Conservation (phyloP, 1,140 invertebrate genomes). For the Eumaeus atala region DNA sequence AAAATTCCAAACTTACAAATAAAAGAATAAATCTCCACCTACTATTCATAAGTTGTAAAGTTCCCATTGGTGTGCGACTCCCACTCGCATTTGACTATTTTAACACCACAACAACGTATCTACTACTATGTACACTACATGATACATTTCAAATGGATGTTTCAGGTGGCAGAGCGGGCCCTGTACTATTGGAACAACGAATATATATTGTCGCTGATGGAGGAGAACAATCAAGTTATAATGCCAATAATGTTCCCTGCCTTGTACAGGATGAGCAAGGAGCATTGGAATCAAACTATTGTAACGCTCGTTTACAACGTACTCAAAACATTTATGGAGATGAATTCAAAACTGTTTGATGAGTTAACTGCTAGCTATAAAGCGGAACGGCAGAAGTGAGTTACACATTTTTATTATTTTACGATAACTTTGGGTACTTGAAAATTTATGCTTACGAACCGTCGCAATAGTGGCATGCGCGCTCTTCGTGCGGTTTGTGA, state of each 20-base stretch:
- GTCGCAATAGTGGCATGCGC: too few species aligned
- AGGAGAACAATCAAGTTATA: conserved; percentile 93
- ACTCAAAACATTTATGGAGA: conserved; percentile 99
- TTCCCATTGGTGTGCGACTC: too few species aligned
- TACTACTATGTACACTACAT: too few species aligned
- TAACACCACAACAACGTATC: too few species aligned
- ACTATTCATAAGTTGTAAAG: too few species aligned
- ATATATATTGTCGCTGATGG: conserved; percentile 95
- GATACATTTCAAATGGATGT: conserved; percentile 2
- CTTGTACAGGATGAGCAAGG: conserved; percentile 97
- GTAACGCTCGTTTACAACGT: conserved; percentile 99
- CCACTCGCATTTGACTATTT: too few species aligned
- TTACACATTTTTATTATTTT: conserved; percentile 15
- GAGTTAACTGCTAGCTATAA: conserved; percentile 98
- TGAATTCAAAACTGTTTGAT: conserved; percentile 99
- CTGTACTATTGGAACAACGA: conserved; percentile 98
- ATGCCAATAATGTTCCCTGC: conserved; percentile 98
- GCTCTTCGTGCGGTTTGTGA: too few species aligned
- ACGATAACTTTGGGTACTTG: background rate
- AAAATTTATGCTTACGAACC: too few species aligned
- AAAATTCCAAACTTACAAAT: too few species aligned
- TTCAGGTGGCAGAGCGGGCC: conserved; percentile 96
- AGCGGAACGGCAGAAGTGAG: conserved; percentile 97
- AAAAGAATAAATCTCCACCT: too few species aligned
- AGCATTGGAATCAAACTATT: conserved; percentile 99